A percentile compares a stretch with the other conserved stretches of the same genome.
phyloP scores from a whole-genome alignment of 2,888 invertebrate genomes.

The Tridacna gigas region DNA sequence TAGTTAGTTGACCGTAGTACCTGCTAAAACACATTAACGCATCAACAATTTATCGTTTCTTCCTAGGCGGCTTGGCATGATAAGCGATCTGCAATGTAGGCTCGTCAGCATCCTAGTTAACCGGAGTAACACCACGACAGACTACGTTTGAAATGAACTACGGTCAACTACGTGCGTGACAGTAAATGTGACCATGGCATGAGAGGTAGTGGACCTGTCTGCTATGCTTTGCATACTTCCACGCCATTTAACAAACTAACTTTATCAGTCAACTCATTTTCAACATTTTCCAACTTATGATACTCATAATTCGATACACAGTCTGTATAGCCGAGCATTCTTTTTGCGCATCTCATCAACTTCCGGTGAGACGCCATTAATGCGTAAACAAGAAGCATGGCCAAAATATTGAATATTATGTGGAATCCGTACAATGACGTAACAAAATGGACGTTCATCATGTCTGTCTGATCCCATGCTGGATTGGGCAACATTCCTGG shows the following conservation, averaged over 20 bases:
- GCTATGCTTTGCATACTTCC: not conserved
- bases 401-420: not conserved
- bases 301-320: not conserved
- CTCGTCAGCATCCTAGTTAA: no score
- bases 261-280: not conserved
- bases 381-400: not conserved
- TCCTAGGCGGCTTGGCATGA: no score
- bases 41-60: no score
- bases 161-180: no score
- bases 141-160: no score
- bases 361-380: not conserved
- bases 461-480: not conserved
- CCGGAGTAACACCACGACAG: no score
- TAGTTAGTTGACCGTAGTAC: no score
- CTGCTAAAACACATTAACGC: no score
- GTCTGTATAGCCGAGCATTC: not conserved
- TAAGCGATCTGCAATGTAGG: no score
- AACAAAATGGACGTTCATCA: conserved; percentile 12
- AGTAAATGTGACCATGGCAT: no score
- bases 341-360: not conserved
- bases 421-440: conserved; percentile 12
- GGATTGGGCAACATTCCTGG: not conserved
- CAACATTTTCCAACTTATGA: not conserved
- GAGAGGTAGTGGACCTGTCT: no score
- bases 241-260: not conserved